Percentiles rank a stretch among this genome's conserved stretches.
Evolutionary conservation across 2,797 vertebrate genomes (phyloP).

Genomic region (Anisognathus igniventris): DNA sequence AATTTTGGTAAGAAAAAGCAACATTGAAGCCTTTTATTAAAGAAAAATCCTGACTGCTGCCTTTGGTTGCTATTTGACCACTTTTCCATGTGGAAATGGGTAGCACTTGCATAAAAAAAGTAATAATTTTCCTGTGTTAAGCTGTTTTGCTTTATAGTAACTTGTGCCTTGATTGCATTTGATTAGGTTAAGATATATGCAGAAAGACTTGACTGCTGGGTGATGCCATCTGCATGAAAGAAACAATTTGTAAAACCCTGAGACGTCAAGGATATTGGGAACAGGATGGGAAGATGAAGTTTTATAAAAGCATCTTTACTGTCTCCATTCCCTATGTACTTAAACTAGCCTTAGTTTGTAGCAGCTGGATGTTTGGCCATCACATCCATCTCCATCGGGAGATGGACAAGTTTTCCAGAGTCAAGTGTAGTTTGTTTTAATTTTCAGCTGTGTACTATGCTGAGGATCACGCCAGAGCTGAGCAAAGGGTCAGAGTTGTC

Average conservation of each 20-base stretch:
- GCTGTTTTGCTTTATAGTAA: conserved; percentile 1
- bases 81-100: not conserved
- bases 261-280: not conserved
- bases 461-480: not conserved
- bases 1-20: not conserved
- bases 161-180: conserved; percentile 22
- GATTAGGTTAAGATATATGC: conserved; percentile 16
- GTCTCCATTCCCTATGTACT: not conserved
- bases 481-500: not conserved
- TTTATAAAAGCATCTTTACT: not conserved
- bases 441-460: not conserved
- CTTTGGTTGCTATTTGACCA: not conserved
- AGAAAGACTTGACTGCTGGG: not conserved
- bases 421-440: not conserved
- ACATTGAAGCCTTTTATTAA: not conserved
- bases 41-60: not conserved
- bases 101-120: not conserved
- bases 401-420: not conserved
- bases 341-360: not conserved
- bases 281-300: not conserved
- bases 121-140: conserved; percentile 4
- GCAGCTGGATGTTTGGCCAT: not conserved
- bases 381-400: not conserved
- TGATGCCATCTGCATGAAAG: not conserved
- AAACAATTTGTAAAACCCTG: not conserved